Percentiles rank a stretch among this genome's conserved stretches.
phyloP scores from a whole-genome alignment of 2,888 invertebrate species.

The Orchesellides sinensis region DNA sequence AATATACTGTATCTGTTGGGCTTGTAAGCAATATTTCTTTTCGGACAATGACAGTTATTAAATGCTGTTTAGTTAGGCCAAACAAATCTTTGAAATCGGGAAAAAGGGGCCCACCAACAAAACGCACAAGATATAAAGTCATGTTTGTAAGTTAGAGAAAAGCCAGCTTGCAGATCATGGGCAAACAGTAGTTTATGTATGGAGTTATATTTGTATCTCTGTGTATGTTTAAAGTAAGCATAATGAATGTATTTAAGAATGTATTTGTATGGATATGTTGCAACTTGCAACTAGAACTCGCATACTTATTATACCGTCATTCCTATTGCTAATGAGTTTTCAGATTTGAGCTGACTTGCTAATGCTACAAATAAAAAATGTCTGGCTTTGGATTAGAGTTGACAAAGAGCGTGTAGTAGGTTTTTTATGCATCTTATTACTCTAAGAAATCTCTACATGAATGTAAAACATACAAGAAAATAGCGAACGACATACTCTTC shows the following conservation, averaged over 20 bases:
- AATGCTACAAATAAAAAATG: not conserved
- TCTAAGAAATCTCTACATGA: not conserved
- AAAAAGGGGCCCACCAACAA: slow-evolving; percentile 27
- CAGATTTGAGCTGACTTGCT: not conserved
- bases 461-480: not conserved
- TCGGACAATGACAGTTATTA: slow-evolving; percentile 62
- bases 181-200: not conserved
- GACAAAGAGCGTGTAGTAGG: not conserved
- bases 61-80: slow-evolving; percentile 26
- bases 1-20: slow-evolving; percentile 8
- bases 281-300: too few relatives aligned
- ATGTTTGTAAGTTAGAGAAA: not conserved
- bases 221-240: too few relatives aligned
- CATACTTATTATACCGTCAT: not conserved
- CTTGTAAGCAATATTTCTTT: slow-evolving; percentile 56
- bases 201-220: not conserved
- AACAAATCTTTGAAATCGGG: not conserved
- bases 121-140: not conserved
- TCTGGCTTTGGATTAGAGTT: not conserved
- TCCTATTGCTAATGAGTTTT: slow-evolving; percentile 5
- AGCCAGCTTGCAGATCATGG: not conserved
- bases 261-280: too few relatives aligned
- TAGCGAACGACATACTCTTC: slow-evolving; percentile 41
- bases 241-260: too few relatives aligned
- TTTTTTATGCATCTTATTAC: not conserved